Base-by-base conservation (phyloP, 2,113 vertebrate species). In the Rhodinocichla rosea region DNA sequence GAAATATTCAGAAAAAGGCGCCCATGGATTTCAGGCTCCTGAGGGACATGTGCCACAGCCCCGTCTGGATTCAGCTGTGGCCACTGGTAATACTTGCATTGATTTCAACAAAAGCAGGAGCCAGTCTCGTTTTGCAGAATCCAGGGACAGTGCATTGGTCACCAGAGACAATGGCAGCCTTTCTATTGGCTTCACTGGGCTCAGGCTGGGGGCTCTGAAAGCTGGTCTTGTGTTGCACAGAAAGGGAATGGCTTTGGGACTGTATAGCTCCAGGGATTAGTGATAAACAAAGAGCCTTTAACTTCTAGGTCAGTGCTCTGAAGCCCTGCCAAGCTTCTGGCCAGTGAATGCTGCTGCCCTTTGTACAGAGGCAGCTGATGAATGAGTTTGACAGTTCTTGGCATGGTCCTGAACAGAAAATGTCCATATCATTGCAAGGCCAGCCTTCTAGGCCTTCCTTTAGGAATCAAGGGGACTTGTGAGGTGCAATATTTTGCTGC, bases 221-320 rank as follows among this genome's bases (percentile, higher is more conserved):
- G 94, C 96, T 93, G 92, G 82, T 88, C 95, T 95, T 96, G 93
- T 97, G 94, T 63, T 94, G 84, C 85, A 94, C 55, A 96, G 94
- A 97, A 96, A 96, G 92, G 73, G 95, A 92, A 96, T 69, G 94
- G 94, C 94, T 96, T 96, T 95, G 93, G 90, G 91, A 42, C 79
- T 80, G 87, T 92, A 96, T 81, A 96, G 90, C 94, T 90, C 82
- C 92, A 87, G 93, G 93, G 95, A 96, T 97, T 97, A 97, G 87
- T 35, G 4, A 71, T 4, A 23, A 89, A 96, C 96, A 97, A 96
- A 97, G 95, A 87, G 94, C 87, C 87, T 97, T 97, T 96, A 95
- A 87, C 91, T 95, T 95, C 93, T 95, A 95, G 95, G 93, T 96
- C 96, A 96, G 24, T 87, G 95, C 93, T 89, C 84, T 27, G 19